phyloP scores from a whole-genome alignment of 30 jellyfish, hydroid and myxozoan species.

The Pelagia noctiluca region DNA sequence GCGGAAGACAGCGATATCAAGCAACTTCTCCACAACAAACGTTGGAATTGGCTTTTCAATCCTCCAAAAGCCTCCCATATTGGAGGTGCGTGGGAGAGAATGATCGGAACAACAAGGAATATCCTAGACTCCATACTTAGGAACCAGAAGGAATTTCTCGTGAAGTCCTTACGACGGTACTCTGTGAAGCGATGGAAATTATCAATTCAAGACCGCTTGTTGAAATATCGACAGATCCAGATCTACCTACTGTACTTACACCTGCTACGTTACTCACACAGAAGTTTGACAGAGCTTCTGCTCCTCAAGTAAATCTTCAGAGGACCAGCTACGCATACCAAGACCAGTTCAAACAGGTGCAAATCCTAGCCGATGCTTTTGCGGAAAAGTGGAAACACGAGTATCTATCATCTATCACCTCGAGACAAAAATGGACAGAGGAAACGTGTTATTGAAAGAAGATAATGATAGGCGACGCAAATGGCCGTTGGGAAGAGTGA shows the following conservation, averaged over 20 bases:
- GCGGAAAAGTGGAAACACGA: constrained; percentile 34
- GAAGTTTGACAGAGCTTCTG: constrained; percentile 40
- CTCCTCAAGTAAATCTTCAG: constrained; percentile 3
- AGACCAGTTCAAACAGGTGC: constrained; percentile 20
- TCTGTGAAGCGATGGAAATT: constrained; percentile 30
- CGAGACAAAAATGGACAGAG: constrained; percentile 6
- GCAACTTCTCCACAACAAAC: constrained; percentile 24
- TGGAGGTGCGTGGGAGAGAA: constrained; percentile 71
- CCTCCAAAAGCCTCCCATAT: constrained; percentile 63
- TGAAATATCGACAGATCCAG: constrained; percentile 40
- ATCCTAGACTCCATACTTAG: constrained; percentile 24
- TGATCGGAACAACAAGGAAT: constrained; percentile 45
- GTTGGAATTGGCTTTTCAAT: constrained; percentile 57
- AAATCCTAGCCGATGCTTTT: constrained; percentile 5
- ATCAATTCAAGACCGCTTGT: constrained; percentile 58
- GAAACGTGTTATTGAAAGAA: constrained; percentile 13
- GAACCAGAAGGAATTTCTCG: constrained; percentile 17
- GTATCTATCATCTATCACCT: constrained; percentile 17
- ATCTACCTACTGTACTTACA: constrained; percentile 35
- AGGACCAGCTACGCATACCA: not conserved
- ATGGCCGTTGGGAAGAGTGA: constrained; percentile 15
- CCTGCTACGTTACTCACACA: constrained; percentile 41
- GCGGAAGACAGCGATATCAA: constrained; percentile 4
- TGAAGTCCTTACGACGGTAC: constrained; percentile 47
- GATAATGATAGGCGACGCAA: constrained; percentile 1